Percentiles rank a stretch among this genome's conserved stretches.
Evolutionary conservation across 2,888 invertebrate species (phyloP).

Genomic region (Polyommatus icarus): DNA sequence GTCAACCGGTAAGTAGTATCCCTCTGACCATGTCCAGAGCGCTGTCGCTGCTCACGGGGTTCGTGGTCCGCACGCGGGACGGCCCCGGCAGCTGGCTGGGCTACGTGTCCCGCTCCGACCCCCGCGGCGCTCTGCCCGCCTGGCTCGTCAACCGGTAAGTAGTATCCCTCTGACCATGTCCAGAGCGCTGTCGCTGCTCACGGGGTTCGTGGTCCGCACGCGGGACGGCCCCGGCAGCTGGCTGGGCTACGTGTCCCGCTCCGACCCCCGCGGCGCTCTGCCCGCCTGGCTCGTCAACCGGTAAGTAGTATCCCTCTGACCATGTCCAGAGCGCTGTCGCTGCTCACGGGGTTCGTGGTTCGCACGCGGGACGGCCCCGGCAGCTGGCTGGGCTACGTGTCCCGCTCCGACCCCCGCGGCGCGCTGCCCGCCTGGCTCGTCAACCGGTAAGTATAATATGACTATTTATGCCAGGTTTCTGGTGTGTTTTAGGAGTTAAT

Average conservation of each 20-base stretch:
- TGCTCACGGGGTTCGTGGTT: constrained; percentile 85
- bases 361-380: constrained; percentile 79
- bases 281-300: constrained; percentile 95
- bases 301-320: constrained; percentile 43
- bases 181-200: constrained; percentile 82
- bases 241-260: constrained; percentile 93
- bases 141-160: constrained; percentile 90
- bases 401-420: constrained; percentile 94
- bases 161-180: not conserved
- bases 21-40: constrained; percentile 64
- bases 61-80: constrained; percentile 82
- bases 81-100: constrained; percentile 87
- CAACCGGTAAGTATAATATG: constrained; percentile 84
- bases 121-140: constrained; percentile 91
- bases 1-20: constrained; percentile 85
- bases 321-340: constrained; percentile 77
- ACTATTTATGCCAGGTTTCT: too few species aligned
- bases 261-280: constrained; percentile 92
- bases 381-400: constrained; percentile 92
- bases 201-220: constrained; percentile 85
- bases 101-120: constrained; percentile 94
- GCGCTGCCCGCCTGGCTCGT: constrained; percentile 93
- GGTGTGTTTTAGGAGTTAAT: too few species aligned
- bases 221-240: constrained; percentile 83
- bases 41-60: constrained; percentile 82